Base-by-base conservation (phyloP, 2,888 invertebrate genomes). In the Noctua fimbriata region DNA sequence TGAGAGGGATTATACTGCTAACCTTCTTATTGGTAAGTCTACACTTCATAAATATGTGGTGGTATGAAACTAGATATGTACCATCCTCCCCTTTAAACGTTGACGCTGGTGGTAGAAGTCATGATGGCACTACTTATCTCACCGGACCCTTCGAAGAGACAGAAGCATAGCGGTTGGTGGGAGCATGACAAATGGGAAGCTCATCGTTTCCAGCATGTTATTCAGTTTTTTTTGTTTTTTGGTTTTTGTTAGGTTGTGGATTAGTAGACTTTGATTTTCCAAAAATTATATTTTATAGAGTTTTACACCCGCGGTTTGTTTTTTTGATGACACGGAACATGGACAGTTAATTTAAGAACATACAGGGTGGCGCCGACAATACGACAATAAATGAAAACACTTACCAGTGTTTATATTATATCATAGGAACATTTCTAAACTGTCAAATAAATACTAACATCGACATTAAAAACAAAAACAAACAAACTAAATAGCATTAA, bases 1-100 rank as follows among this genome's bases (percentile, higher is more conserved):
- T 0, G 97, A 98, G 90, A 95, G 95, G 79, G 97, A 98, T 91
- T 98, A 98, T 91, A 96, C 97, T 71, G 98, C 98, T 21, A 98
- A 98, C 92, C 94, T 98, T 28, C 95, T 98, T 6, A 98, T 98
- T 77, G 98, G 98, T 97, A 82, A 94, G 95, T 73, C 16, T 28
- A 28, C 7, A 60, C 60, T 28, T 60, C 16, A 18, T 28, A 16
- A 28, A 28, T 60, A 60, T 6, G 16, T 28, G 7, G 6, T 28
- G 6, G 14, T 58, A 14, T 28, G 28, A 14, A 58, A 60, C 14
- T 28, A 28, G 16, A 28, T 7, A 28, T 60, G 16, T 28, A 16
- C 16, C 2, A 60, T n/a, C 5, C 7, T 60, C 60, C 16, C 16
- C 16, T 60, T 28, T 28, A 60, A 60, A 28, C 16, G 28, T 6